A percentile compares a stretch with the other conserved stretches of the same genome.
These are phyloP conservation scores for Halyomorpha halys DNA, from an alignment of 1,140 invertebrate genomes.

Conservation along the genomic window DNA sequence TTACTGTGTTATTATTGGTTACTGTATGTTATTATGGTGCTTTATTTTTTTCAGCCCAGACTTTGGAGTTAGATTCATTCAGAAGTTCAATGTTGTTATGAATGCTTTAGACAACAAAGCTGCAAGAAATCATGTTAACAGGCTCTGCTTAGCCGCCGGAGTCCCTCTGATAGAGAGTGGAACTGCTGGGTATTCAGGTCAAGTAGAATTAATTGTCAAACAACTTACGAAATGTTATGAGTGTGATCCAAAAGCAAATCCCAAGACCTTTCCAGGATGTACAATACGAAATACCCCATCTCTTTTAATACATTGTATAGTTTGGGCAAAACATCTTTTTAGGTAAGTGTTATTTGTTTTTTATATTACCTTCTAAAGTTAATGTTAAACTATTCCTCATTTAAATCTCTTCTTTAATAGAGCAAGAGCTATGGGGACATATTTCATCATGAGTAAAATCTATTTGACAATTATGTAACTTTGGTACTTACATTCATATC, in stretches of 20 bases:
- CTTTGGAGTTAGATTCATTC: conserved; percentile 86
- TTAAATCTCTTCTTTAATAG: too few species aligned
- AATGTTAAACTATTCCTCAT: too few species aligned
- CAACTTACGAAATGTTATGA: conserved; percentile 93
- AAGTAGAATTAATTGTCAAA: conserved; percentile 82
- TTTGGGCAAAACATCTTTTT: conserved; percentile 98
- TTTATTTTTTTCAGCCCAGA: conserved; percentile 66
- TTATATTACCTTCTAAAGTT: background rate
- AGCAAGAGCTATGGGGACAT: too few species aligned
- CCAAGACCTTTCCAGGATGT: conserved; percentile 93
- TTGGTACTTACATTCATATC: too few species aligned
- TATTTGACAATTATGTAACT: too few species aligned
- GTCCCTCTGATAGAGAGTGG: conserved; percentile 93
- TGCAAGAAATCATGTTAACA: conserved; percentile 96
- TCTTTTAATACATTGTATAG: conserved; percentile 97
- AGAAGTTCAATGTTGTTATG: conserved; percentile 84
- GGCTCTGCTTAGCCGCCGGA: conserved; percentile 93
- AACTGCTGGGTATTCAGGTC: conserved; percentile 90
- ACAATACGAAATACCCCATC: conserved; percentile 99
- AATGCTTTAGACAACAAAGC: conserved; percentile 96
- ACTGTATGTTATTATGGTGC: too few species aligned
- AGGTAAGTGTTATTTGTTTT: conserved; percentile 54
- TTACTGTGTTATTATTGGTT: too few species aligned
- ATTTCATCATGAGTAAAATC: too few species aligned
- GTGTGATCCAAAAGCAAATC: conserved; percentile 80